Evolutionary conservation across 2,797 vertebrate species (phyloP), one percentile per base, ranked within the genome.

Genomic region (Chlorospingus semifuscus): DNA sequence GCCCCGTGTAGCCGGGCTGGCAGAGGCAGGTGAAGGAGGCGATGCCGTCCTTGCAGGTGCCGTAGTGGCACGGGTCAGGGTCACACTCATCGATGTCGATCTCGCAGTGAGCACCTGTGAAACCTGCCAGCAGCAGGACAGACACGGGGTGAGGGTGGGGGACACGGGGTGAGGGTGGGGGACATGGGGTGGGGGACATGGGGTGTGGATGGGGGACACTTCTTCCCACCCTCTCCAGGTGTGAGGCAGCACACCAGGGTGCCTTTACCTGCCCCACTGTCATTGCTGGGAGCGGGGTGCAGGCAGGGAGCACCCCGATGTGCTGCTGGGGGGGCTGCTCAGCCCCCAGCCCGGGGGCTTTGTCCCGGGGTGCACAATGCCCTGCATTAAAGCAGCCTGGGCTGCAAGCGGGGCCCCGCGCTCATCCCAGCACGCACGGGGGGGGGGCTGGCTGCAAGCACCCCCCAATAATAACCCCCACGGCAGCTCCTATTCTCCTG

Each of bases 11-110:
- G 34, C 99, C 99, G 0, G 98, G 98, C 22, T 91, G 97, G 94
- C 99, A 99, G 55, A 98, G 95, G 95, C 99, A 99, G 95, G 98
- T 98, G 97, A 99, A 99, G 75, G 98, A 96, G 18, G 99, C 99
- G 2, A 99, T 97, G 56, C 99, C 98, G 1, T 99, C 99, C 75
- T 98, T 97, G 94, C 99, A 99, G 77, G 97, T 98, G 14, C 99
- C 99, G 0, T 99, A 99, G 97, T 99, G 99, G 77, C 99, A 99
- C 2, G 99, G 99, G 90, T 98, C 97, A 0, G 99, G 99, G 93
- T 98, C 65, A 11, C 99, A 99, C 94, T 99, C 99, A 1, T 99
- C 50, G 12, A 99, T 97, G 95, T 99, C 98, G 0, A 97, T 98
- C 96, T 99, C 99, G 0, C 99, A 99, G 97, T 99, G 99, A 17